Evolutionary conservation across 2,797 vertebrate species (phyloP), one percentile per base, ranked within the genome.

Genomic region (Tokudaia muenninki): DNA sequence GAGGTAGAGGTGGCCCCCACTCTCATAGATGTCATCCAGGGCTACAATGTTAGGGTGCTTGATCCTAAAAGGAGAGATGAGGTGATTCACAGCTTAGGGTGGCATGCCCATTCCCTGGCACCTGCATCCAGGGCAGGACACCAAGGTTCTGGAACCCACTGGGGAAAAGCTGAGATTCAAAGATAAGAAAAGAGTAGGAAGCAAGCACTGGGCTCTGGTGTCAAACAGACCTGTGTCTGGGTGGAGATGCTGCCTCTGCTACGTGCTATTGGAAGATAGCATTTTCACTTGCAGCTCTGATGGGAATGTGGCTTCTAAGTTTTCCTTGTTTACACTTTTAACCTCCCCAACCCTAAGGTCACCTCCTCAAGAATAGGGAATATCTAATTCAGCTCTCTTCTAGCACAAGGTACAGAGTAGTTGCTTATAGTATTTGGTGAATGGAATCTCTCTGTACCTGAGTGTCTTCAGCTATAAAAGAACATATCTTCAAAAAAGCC

Each of bases 31-130:
- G 95, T 99, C 99, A 97, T 99, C 99, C 99, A 99, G 98, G 92
- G 99, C 99, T 65, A 99, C 99, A 0, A 99, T 99, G 98, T 99
- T 99, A 97, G 99, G 98, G 72, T 99, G 99, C 98, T 99, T 99
- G 97, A 99, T 99, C 98, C 99, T 99, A 90, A 0, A 0, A 94
- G 59, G 61, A 94, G 74, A 98, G 97, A 77, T 93, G 74, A 97
- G 22, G 16, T 90, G 94, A 78, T 63, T 97, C 88, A 93, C 94
- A 94, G 59, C 14, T 59, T 11, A 81, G 37, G 29, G 63, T 44
- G 41, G 74, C 26, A 67, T 2, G 41, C 50, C 80, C 24, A 29
- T 55, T 82, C 29, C 63, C 83, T 47, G 34, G 9, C 1, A 0
- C 44, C 74, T 91, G 44, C 44, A 90, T 0, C 59, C 47, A 41